A percentile compares a stretch with the other conserved stretches of the same genome.
These are phyloP conservation scores for Rafetus swinhoei DNA, from an alignment of 2,113 vertebrate genomes.

Conservation along the genomic window DNA sequence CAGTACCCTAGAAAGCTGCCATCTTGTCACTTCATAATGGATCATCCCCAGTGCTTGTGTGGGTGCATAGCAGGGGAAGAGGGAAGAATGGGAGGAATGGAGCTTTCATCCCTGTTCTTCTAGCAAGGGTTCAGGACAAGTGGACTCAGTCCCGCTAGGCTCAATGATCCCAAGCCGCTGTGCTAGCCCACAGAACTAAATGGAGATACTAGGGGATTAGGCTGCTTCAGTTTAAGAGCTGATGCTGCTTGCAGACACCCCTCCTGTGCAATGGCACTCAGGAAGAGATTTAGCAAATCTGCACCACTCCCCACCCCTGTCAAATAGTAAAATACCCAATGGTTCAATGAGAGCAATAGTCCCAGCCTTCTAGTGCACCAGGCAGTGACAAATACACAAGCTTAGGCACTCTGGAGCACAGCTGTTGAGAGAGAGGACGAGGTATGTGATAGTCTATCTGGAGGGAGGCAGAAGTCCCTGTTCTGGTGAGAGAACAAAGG, in stretches of 20 bases:
- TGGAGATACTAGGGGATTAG: not conserved
- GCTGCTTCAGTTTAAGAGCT: not conserved
- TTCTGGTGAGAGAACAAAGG: not conserved
- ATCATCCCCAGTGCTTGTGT: not conserved
- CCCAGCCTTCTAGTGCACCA: not conserved
- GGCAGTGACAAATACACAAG: not conserved
- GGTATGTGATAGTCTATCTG: accelerated
- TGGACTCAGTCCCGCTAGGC: not conserved
- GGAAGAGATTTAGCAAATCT: not conserved
- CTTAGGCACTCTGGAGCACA: not conserved
- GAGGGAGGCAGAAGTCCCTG: not conserved
- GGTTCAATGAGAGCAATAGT: not conserved
- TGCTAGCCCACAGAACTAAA: not conserved
- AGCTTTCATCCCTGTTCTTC: not conserved
- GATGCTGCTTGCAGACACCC: not conserved
- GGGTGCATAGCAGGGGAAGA: not conserved
- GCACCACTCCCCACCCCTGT: not conserved
- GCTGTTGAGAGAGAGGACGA: not conserved
- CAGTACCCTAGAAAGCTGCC: not conserved
- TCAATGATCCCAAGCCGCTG: not conserved
- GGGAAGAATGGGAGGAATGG: not conserved
- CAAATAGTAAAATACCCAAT: accelerated
- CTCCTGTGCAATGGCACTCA: not conserved
- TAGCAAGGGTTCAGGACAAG: not conserved
- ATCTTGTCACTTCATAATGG: accelerated